phyloP scores from a whole-genome alignment of 1,140 invertebrate species.

The Rhopalosiphum maidis region DNA sequence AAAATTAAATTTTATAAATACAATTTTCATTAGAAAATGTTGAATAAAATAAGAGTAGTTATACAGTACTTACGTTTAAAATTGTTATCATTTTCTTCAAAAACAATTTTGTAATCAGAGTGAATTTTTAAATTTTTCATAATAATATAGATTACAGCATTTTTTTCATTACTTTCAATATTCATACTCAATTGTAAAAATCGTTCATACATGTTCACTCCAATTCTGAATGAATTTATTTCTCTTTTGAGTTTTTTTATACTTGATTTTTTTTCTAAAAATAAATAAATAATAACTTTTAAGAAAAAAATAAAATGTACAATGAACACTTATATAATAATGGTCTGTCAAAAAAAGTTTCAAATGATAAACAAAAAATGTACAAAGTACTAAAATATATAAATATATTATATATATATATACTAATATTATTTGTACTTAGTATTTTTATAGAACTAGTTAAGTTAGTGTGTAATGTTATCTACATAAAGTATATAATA shows the following conservation, averaged over 20 bases:
- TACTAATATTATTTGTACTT: too few species aligned
- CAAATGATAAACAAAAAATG: too few species aligned
- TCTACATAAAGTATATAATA: too few species aligned
- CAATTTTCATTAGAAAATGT: not conserved
- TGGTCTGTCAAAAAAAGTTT: too few species aligned
- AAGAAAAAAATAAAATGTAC: not conserved
- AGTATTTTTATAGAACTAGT: too few species aligned
- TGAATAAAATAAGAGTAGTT: not conserved
- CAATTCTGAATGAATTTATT: constrained; percentile 22
- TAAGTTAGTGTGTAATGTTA: too few species aligned
- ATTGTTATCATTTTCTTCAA: constrained; percentile 25
- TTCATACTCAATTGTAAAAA: constrained; percentile 26
- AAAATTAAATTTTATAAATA: not conserved
- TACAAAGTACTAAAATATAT: too few species aligned
- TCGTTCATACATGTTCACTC: constrained; percentile 7
- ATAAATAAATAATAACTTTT: not conserved
- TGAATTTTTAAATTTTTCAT: not conserved
- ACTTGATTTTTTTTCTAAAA: constrained; percentile 26
- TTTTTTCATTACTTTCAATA: not conserved
- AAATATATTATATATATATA: too few species aligned
- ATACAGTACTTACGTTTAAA: constrained; percentile 1
- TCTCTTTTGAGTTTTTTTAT: constrained; percentile 34
- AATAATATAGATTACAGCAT: not conserved
- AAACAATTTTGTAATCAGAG: not conserved
- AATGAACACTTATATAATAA: not conserved